Evolutionary conservation across 2,797 vertebrate species (phyloP).

Genomic region (Gymnocypris eckloni): DNA sequence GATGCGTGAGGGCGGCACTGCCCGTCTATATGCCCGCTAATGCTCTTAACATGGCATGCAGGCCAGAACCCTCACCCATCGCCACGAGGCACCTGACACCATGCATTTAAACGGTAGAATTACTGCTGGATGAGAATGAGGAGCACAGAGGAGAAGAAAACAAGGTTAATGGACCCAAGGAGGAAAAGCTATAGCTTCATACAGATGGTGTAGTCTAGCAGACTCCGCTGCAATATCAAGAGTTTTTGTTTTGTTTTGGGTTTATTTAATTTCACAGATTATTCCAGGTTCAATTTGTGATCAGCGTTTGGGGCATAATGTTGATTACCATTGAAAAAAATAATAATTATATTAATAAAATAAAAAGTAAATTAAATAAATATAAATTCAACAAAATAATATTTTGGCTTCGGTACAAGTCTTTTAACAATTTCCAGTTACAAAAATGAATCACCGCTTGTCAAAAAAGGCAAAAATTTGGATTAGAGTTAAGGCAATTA

Average conservation of each 20-base stretch:
- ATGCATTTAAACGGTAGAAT: constrained; percentile 70
- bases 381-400: background rate
- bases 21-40: constrained; percentile 72
- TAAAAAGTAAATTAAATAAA: background rate
- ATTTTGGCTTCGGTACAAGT: background rate
- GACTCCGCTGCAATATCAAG: background rate
- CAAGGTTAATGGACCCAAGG: background rate
- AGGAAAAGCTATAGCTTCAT: background rate
- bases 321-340: background rate
- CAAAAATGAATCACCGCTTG: background rate
- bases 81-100: constrained; percentile 86
- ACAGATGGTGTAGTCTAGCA: background rate
- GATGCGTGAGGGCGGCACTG: constrained; percentile 59
- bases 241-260: background rate
- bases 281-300: background rate
- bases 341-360: background rate
- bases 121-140: constrained; percentile 33
- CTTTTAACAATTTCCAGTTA: background rate
- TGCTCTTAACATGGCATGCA: constrained; percentile 72
- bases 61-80: constrained; percentile 73
- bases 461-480: background rate
- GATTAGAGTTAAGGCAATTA: background rate
- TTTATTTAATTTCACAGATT: background rate
- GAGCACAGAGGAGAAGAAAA: constrained; percentile 48
- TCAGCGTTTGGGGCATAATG: background rate